Evolutionary conservation across 2,113 vertebrate species (phyloP), one percentile per base, ranked within the genome.

Genomic region (Pungitius pungitius): DNA sequence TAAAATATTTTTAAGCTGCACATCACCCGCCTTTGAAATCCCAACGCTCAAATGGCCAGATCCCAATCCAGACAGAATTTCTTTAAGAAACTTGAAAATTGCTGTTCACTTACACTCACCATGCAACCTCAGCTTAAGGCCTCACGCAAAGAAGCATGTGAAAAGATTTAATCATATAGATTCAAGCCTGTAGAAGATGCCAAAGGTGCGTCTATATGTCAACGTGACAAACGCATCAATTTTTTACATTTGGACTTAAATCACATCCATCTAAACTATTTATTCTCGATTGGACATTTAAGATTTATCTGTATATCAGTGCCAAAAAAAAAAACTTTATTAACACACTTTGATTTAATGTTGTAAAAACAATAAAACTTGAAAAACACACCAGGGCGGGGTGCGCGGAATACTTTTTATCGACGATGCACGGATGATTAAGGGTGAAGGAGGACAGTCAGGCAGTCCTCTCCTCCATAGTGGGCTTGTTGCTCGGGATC

Each of bases 381-480:
- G 70, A 66, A 37, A 33, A 73, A 76, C 39, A 17, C 39, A 17
- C 45, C 30, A 20, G 40, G 56, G 62, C 26, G 26, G 22, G n/a
- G n/a, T 30, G 13, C 1, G 22, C 30, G 49, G 52, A 62, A 52
- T 54, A 54, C 73, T 77, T 69, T 61, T 69, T 54, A 60, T 75
- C 62, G 75, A 59, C 54, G 52, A 17, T 54, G 70, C 26, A 9
- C 40, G 10, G 69, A 62, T 61, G 54, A 42, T 37, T 13, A 20
- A 58, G 54, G 56, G 51, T 1, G 60, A 55, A 49, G 55, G 61
- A 61, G 63, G 75, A 77, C 77, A 63, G 75, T 95, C 93, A 97
- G 73, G 95, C 95, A 75, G 94, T 94, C 68, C 95, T 96, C 93
- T 96, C 94, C 92, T 96, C 96, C 45, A 94, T 93, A 86, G 95